Evolutionary conservation across 2,888 invertebrate species (phyloP), one percentile per base, ranked within the genome.

Genomic region (Conops quadrifasciatus): DNA sequence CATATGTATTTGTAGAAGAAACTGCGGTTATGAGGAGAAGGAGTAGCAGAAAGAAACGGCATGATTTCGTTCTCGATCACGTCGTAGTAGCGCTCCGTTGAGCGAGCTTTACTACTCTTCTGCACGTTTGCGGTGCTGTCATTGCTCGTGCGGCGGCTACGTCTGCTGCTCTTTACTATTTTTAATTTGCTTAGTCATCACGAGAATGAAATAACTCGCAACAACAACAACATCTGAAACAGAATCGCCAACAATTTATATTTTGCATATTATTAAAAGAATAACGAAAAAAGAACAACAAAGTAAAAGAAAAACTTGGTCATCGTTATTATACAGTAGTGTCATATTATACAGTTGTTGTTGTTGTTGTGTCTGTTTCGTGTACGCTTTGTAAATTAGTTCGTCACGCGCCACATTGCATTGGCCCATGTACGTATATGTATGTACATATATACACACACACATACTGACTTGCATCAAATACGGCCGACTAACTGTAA

Each of bases 151-250:
- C 45, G 9, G 36, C 63, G 7, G 63, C 21, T 36, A 9, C 16
- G 13, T 47, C 4, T 15, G 28, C 49, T 24, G 26, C 16, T 64
- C 83, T 84, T 85, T 84, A 85, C 85, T 85, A 85, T 85, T 85
- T 85, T 82, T 85, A 85, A 84, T 83, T 78, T 84, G 85, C 85
- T 85, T 84, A 85, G 85, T 85, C 85, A 85, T 77, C 30, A 9
- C n/a, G 26, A 60, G 60, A 67, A 47, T 49, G 16, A 67, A 60
- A 47, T 59, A 59, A 51, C n/a, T 16, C 13, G 56, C 65, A 19
- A 56, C 53, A 19, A n/a, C 58, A 43, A 59, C 67, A 58, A 66
- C 36, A 47, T 43, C 30, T 4, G n/a, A 49, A n/a, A 47, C 28
- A 65, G 49, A 26, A 51, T 28, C 24, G n/a, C 11, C 26, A 63